Evolutionary conservation across 2,113 vertebrate species (phyloP).

Genomic region (Nyctereutes procyonoides): DNA sequence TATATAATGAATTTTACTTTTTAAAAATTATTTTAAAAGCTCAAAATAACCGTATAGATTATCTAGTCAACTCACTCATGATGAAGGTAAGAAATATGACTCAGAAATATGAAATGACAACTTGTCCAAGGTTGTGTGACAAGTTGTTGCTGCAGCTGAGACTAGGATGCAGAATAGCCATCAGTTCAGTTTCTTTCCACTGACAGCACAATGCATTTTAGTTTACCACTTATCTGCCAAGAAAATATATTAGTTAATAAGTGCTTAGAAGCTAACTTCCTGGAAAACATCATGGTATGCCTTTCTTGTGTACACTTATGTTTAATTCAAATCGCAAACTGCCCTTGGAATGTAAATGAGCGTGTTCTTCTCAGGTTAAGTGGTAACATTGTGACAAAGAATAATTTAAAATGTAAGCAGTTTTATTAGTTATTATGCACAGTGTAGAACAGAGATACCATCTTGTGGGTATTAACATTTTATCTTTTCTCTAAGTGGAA

Average conservation of each 20-base stretch:
- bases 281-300: constrained; percentile 68
- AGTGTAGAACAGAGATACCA: constrained; percentile 58
- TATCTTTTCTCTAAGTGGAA: constrained; percentile 59
- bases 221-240: constrained; percentile 67
- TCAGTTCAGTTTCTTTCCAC: neutral
- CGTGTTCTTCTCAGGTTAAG: constrained; percentile 72
- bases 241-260: constrained; percentile 73
- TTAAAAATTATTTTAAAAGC: neutral
- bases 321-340: constrained; percentile 78
- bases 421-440: constrained; percentile 73
- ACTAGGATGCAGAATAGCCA: neutral
- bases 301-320: constrained; percentile 76
- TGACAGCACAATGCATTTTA: constrained; percentile 1
- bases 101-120: neutral
- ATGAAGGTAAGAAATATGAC: neutral
- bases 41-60: neutral
- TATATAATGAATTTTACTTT: neutral
- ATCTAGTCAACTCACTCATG: neutral
- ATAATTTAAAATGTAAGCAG: constrained; percentile 76
- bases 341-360: constrained; percentile 74
- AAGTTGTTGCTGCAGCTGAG: neutral
- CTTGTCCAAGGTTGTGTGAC: neutral
- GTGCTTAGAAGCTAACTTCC: constrained; percentile 69
- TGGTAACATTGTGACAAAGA: constrained; percentile 67
- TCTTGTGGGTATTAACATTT: constrained; percentile 65